Percentiles rank a stretch among this genome's conserved stretches.
phyloP scores from a whole-genome alignment of 2,888 invertebrate species.

The Euplagia quadripunctaria region DNA sequence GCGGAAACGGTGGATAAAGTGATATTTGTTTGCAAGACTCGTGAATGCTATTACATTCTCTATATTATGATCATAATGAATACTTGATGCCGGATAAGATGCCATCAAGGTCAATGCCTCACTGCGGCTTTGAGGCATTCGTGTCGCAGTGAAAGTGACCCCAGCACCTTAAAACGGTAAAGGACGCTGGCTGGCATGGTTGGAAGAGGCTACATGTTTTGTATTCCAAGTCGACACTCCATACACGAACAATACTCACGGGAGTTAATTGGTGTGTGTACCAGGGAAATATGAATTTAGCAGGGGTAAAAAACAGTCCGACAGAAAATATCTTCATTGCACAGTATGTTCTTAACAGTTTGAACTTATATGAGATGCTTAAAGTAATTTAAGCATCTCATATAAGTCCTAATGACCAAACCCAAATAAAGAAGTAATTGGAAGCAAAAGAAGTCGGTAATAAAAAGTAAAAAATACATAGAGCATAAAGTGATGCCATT shows the following conservation, averaged over 20 bases:
- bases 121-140: not conserved
- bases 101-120: constrained; percentile 9
- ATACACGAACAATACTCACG: not conserved
- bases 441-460: no score
- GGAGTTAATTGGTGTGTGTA: not conserved
- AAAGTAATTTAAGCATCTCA: no score
- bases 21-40: not conserved
- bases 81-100: not conserved
- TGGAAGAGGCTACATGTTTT: not conserved
- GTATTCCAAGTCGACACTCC: not conserved
- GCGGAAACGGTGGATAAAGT: no score
- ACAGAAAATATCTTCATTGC: no score
- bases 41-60: not conserved
- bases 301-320: not conserved
- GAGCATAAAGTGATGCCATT: no score
- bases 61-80: not conserved
- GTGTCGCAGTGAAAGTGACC: constrained; percentile 15
- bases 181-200: not conserved
- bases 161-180: not conserved
- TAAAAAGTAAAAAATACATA: no score
- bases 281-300: not conserved
- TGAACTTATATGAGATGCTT: no score
- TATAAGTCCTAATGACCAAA: no score
- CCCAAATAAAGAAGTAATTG: no score
- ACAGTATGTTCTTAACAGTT: no score